Conservation (phyloP, 2,888 invertebrate genomes). For the Drosophila subsilvestris region DNA sequence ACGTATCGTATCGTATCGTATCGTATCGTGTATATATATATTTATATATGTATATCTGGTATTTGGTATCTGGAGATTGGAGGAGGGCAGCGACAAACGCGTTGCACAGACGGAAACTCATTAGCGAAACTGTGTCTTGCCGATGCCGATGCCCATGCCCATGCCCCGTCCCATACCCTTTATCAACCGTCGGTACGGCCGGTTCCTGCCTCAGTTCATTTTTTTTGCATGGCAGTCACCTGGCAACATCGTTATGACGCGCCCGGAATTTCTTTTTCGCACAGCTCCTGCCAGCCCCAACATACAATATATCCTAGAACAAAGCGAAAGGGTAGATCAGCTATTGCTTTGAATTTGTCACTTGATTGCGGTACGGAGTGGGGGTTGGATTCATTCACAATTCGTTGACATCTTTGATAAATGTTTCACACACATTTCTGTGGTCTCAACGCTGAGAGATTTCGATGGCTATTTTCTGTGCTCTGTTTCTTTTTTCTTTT, state of each 20-base stretch:
- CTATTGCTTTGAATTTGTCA: background rate
- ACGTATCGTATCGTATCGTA: background rate
- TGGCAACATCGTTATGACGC: conserved; percentile 59
- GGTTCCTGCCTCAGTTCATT: conserved; percentile 2
- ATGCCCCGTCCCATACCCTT: too few relatives aligned
- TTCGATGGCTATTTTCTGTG: too few relatives aligned
- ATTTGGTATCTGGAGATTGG: background rate
- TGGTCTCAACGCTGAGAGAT: background rate
- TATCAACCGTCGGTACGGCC: conserved; percentile 8
- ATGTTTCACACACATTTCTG: background rate
- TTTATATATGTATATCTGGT: background rate
- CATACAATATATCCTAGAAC: background rate
- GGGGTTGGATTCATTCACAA: background rate
- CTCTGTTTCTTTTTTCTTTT: background rate
- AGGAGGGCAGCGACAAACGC: conserved; percentile 19
- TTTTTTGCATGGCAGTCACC: conserved; percentile 35
- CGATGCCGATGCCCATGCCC: conserved; percentile 33
- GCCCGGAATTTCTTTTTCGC: conserved; percentile 40
- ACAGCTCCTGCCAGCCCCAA: conserved; percentile 2
- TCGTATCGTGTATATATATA: background rate
- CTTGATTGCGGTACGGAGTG: background rate
- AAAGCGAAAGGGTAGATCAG: conserved; percentile 2
- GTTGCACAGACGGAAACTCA: conserved; percentile 69
- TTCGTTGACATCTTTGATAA: background rate
- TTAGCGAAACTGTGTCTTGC: conserved; percentile 74